Evolutionary conservation across 2,797 vertebrate species (phyloP).

Genomic region (Acanthis flammea): DNA sequence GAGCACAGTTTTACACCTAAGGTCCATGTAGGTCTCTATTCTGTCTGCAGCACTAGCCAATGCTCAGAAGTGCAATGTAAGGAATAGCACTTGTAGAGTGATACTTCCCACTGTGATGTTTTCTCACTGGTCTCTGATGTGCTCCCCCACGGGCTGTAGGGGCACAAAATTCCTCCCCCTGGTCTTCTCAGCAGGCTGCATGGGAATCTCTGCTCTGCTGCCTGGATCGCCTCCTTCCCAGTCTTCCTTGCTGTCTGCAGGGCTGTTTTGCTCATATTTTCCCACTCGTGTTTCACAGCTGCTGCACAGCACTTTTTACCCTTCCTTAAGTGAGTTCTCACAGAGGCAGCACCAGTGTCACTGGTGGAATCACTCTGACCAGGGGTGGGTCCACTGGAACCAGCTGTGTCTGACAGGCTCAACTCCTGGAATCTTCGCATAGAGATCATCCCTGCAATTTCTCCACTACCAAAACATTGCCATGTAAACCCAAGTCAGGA

Average conservation of each 20-base stretch:
- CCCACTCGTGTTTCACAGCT: neutral
- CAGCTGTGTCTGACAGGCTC: neutral
- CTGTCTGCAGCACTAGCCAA: neutral
- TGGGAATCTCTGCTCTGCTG: neutral
- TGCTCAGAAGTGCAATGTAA: neutral
- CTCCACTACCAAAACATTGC: neutral
- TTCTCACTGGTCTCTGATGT: neutral
- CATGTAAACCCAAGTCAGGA: neutral
- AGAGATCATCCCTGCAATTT: neutral
- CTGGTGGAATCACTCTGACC: neutral
- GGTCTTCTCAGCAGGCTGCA: neutral
- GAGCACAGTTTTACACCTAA: neutral
- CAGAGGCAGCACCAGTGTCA: accelerated
- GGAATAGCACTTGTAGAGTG: neutral
- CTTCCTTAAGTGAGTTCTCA: neutral
- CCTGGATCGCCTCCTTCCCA: neutral
- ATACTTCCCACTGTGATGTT: neutral
- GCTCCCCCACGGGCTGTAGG: neutral
- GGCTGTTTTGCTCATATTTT: neutral
- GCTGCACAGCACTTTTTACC: accelerated
- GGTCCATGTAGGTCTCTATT: neutral
- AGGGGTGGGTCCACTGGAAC: accelerated
- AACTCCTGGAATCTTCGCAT: neutral
- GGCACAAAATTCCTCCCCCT: neutral
- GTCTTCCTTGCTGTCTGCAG: neutral